phyloP scores from a whole-genome alignment of 2,113 vertebrate species.

The Piprites chloris region DNA sequence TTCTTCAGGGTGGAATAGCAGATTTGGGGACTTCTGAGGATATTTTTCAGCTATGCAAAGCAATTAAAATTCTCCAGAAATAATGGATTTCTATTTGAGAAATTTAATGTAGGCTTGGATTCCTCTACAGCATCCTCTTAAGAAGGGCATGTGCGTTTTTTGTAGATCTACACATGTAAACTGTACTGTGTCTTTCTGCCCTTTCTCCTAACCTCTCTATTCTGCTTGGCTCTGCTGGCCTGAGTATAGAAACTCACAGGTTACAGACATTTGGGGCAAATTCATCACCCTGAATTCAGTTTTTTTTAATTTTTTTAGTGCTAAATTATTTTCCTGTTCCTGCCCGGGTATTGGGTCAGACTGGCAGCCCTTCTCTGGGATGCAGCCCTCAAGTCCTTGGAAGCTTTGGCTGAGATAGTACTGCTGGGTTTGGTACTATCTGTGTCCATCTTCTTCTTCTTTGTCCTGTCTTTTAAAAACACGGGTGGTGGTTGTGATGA shows the following conservation, averaged over 20 bases:
- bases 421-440: neutral
- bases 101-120: neutral
- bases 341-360: neutral
- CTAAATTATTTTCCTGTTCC: neutral
- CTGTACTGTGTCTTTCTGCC: neutral
- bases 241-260: neutral
- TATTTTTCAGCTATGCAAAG: constrained; percentile 21
- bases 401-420: neutral
- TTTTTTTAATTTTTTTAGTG: neutral
- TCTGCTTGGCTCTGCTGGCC: neutral
- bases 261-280: neutral
- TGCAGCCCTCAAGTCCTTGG: fast-evolving
- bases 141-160: neutral
- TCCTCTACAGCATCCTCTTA: neutral
- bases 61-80: neutral
- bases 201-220: neutral
- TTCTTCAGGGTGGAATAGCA: constrained; percentile 1
- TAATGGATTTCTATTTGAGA: neutral
- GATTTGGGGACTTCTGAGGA: constrained; percentile 12
- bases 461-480: neutral
- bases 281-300: neutral
- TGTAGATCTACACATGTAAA: neutral
- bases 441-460: neutral
- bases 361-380: neutral
- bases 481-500: neutral